Evolutionary conservation across 2,113 vertebrate genomes (phyloP), one percentile per base, ranked within the genome.

Genomic region (Okapia johnstoni): DNA sequence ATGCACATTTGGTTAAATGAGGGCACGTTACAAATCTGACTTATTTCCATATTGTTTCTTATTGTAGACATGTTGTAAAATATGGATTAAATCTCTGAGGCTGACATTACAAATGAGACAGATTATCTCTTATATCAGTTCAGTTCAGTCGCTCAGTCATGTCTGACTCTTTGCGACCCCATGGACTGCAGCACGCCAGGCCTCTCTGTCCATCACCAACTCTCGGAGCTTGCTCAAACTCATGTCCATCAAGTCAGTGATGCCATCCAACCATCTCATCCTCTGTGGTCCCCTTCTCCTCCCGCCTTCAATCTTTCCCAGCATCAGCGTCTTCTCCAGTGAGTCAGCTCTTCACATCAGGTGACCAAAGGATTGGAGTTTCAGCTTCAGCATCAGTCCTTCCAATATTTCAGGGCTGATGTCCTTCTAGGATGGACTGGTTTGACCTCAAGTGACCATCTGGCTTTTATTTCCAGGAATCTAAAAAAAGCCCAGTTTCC

Each of bases 341-440:
- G 61, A n/a, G 61, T 33, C 60, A n/a, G 0, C 0, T n/a, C 30
- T 63, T n/a, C 0, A 0, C 7, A n/a, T 9, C 30, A 9, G 61
- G 61, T 63, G 30, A 15, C 61, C 30, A 17, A 63, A 63, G 15
- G 3, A 63, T 4, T 63, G 30, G 15, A n/a, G 30, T n/a, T 63
- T 63, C 61, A n/a, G 61, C 7, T 4, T 63, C 7, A 17, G 1
- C 2, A n/a, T n/a, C 61, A 63, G 30, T n/a, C 61, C 15, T 63
- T 63, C 30, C 30, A 17, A n/a, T n/a, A n/a, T n/a, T n/a, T 21
- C 63, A 11, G n/a, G 4, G 17, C 0, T 36, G 17, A 36, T 1
- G 4, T 70, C 17, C 63, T 36, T 54, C 36, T 11, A 70, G 63
- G 63, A 70, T 36, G 63, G 63, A 70, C 63, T 36, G 63, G 17